phyloP scores from a whole-genome alignment of 2,797 vertebrate genomes.

The Chrosomus eos region DNA sequence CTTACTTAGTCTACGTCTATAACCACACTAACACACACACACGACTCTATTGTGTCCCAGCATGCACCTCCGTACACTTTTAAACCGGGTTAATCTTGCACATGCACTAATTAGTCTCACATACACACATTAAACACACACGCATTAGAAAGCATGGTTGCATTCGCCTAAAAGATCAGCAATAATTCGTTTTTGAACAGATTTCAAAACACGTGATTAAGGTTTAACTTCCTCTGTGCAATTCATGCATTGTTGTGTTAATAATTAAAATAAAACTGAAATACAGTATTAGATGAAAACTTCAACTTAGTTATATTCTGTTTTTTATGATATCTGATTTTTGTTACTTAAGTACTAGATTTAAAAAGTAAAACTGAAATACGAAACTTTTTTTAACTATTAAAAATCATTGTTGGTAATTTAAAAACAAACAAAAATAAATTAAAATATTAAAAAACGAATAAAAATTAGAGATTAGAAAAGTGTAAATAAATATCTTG shows the following conservation, averaged over 20 bases:
- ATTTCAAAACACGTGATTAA: not conserved
- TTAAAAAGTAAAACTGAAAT: not conserved
- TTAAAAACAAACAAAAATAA: not conserved
- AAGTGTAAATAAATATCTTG: no score
- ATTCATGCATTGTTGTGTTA: not conserved
- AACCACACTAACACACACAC: not conserved
- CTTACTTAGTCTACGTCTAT: not conserved
- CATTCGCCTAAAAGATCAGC: not conserved
- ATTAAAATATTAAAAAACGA: not conserved
- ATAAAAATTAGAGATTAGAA: not conserved
- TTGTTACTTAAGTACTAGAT: not conserved
- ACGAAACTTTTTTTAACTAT: not conserved
- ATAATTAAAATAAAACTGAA: no score
- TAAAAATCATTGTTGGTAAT: not conserved
- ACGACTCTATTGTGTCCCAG: not conserved
- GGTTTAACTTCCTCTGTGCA: not conserved
- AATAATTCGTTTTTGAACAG: not conserved
- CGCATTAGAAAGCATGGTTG: not conserved
- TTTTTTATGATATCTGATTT: not conserved
- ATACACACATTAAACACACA: not conserved
- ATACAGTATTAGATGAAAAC: no score
- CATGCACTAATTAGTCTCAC: not conserved
- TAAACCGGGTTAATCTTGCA: not conserved
- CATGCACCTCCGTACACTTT: not conserved
- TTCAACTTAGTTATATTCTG: no score